Percentiles rank a stretch among this genome's conserved stretches.
Evolutionary conservation across 2,888 invertebrate species (phyloP).

Genomic region (Diachrysia chrysitis): DNA sequence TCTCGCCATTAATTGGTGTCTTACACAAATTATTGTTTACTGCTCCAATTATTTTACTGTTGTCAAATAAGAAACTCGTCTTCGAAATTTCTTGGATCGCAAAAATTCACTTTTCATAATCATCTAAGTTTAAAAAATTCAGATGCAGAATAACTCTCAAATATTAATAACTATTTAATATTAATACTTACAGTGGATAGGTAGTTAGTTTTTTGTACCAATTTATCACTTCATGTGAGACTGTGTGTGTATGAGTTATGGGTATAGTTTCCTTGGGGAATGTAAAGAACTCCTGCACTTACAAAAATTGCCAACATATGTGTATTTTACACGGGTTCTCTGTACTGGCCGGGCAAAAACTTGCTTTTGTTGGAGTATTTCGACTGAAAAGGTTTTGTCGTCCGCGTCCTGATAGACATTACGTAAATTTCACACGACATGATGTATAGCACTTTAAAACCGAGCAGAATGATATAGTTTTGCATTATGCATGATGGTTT

Average conservation of each 20-base stretch:
- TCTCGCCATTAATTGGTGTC: conserved; percentile 3
- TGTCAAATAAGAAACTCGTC: neutral
- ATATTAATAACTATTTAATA: too few relatives aligned
- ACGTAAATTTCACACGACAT: conserved; percentile 1
- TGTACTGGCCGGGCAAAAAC: neutral
- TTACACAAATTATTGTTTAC: neutral
- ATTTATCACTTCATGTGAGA: conserved; percentile 1
- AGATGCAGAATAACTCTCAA: neutral
- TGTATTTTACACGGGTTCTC: neutral
- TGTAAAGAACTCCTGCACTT: neutral
- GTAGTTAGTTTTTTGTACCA: neutral
- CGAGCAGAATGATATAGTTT: neutral
- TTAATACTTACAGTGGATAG: neutral
- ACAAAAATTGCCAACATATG: conserved; percentile 5
- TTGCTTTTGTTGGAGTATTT: neutral
- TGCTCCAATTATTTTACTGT: conserved; percentile 2
- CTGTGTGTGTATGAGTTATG: neutral
- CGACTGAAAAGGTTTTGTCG: neutral
- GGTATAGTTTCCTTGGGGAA: conserved; percentile 4
- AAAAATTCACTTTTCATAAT: neutral
- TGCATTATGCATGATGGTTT: neutral
- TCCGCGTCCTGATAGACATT: conserved; percentile 4
- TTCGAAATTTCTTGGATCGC: neutral
- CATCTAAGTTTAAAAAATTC: neutral
- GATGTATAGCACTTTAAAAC: neutral